Conservation (phyloP, 2,797 vertebrate species). For the Hipposideros larvatus region DNA sequence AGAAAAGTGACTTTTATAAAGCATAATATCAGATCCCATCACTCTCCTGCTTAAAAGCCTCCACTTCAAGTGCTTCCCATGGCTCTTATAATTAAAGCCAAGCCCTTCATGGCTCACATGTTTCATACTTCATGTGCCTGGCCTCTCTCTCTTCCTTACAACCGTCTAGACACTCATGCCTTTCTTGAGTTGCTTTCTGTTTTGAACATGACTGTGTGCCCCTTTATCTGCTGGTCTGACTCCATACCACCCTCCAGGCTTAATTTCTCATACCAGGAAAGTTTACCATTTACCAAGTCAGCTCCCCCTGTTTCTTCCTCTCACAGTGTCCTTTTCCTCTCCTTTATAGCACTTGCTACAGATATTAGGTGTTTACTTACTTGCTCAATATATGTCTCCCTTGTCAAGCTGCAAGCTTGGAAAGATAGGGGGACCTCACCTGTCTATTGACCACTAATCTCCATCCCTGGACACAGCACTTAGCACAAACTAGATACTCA, state of each 20-base stretch:
- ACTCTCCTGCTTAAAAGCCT: not conserved
- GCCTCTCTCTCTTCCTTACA: not conserved
- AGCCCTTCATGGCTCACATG: not conserved
- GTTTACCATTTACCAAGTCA: not conserved
- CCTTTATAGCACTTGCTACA: not conserved
- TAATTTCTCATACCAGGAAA: not conserved
- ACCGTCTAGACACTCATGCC: no score
- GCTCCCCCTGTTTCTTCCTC: not conserved
- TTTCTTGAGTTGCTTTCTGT: not conserved
- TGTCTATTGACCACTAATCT: conserved; percentile 19
- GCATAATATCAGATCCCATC: not conserved
- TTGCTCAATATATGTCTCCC: not conserved
- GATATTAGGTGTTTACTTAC: not conserved
- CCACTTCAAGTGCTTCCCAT: not conserved
- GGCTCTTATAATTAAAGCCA: not conserved
- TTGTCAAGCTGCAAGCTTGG: not conserved
- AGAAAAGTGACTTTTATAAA: not conserved
- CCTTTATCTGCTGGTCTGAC: not conserved
- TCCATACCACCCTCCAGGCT: not conserved
- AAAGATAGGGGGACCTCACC: not conserved
- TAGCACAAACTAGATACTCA: not conserved
- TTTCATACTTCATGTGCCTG: not conserved
- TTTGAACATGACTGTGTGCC: not conserved
- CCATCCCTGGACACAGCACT: not conserved
- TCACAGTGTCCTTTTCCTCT: not conserved